Percentiles rank a stretch among this genome's conserved stretches.
Conservation (phyloP, 2,113 vertebrate species). For the Trachemys scripta region DNA sequence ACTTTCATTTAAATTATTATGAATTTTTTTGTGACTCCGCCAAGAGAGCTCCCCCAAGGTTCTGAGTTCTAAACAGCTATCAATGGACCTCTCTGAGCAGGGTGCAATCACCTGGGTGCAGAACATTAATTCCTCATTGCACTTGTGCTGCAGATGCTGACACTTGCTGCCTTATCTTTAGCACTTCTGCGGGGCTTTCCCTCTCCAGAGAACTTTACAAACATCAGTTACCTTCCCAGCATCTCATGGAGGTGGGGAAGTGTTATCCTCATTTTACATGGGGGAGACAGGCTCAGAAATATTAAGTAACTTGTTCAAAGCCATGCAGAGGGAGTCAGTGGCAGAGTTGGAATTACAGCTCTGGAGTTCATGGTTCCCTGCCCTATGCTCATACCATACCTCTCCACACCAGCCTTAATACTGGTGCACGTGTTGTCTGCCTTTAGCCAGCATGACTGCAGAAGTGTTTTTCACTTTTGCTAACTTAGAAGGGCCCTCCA, state of each 20-base stretch:
- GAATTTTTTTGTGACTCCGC: neutral
- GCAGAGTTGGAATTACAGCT: conserved; percentile 62
- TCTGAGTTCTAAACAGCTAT: neutral
- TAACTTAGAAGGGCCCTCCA: neutral
- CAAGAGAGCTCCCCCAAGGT: neutral
- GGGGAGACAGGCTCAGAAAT: neutral
- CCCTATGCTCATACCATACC: neutral
- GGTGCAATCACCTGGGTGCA: neutral
- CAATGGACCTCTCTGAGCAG: neutral
- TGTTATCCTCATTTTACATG: neutral
- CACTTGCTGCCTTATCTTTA: neutral
- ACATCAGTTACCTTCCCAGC: neutral
- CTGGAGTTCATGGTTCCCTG: conserved; percentile 25
- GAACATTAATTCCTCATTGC: neutral
- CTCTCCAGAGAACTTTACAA: neutral
- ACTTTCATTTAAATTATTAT: neutral
- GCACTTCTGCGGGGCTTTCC: neutral
- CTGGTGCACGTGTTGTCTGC: neutral
- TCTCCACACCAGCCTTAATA: neutral
- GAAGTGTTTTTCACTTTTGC: conserved; percentile 2
- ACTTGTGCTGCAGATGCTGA: neutral
- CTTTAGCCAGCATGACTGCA: neutral
- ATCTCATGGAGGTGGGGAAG: neutral
- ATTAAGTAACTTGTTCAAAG: conserved; percentile 9
- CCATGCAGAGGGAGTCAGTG: conserved; percentile 40